A percentile compares a stretch with the other conserved stretches of the same genome.
These are phyloP conservation scores for Orientallactaga sibirica DNA, from an alignment of 2,797 vertebrate genomes.

Conservation along the genomic window DNA sequence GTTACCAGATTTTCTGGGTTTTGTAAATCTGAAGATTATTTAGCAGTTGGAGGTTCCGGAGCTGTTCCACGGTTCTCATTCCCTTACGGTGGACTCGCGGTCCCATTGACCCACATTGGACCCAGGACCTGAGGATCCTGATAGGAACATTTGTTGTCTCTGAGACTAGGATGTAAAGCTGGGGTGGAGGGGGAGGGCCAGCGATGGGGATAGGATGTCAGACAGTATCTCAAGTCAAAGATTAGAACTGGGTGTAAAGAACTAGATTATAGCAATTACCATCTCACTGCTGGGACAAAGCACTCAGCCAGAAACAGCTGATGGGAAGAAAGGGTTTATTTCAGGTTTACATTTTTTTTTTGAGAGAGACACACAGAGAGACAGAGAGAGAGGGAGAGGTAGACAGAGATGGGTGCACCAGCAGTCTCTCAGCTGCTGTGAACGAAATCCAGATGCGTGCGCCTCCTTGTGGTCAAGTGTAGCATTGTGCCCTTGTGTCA, in stretches of 20 bases:
- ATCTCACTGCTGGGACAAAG: too few species aligned
- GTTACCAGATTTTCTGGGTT: background rate
- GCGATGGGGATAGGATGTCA: too few species aligned
- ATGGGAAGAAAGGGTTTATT: too few species aligned
- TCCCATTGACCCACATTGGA: background rate
- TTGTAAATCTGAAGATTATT: background rate
- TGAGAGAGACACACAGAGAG: too few species aligned
- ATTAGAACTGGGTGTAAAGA: background rate
- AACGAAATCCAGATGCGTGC: too few species aligned
- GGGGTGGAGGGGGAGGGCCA: background rate
- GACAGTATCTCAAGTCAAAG: background rate
- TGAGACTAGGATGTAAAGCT: background rate
- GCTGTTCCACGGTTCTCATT: background rate
- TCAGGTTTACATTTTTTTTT: too few species aligned
- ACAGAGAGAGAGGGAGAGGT: too few species aligned
- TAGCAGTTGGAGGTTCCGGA: background rate
- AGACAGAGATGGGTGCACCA: too few species aligned
- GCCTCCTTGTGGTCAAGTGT: too few species aligned
- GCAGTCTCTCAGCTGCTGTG: too few species aligned
- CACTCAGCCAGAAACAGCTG: too few species aligned
- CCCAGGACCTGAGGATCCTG: background rate
- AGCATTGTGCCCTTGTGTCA: too few species aligned
- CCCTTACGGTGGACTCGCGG: background rate
- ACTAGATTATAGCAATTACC: background rate
- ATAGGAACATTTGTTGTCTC: background rate